phyloP scores from a whole-genome alignment of 23 tunicate genomes.

The Halocynthia aurantium region DNA sequence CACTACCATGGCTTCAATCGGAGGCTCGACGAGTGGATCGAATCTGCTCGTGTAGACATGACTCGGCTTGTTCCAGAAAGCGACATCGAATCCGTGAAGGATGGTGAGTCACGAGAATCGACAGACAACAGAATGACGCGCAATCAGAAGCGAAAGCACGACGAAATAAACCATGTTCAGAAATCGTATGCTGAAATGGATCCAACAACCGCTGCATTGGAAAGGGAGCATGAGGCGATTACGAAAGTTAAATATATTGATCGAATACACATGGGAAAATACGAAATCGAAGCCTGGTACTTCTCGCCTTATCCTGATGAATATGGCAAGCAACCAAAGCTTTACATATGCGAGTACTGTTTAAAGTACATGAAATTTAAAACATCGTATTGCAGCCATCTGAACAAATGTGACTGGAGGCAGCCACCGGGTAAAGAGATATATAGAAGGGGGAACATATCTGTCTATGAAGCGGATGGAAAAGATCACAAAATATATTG shows the following conservation, averaged over 20 bases:
- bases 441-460: conserved; percentile 70
- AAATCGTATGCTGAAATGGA: conserved; percentile 95
- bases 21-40: conserved; percentile 92
- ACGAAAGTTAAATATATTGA: conserved; percentile 95
- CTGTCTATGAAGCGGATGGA: conserved; percentile 92
- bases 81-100: conserved; percentile 50
- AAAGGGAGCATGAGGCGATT: conserved; percentile 93
- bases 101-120: conserved; percentile 64
- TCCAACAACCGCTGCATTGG: conserved; percentile 95
- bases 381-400: conserved; percentile 55
- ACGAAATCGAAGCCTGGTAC: conserved; percentile 96
- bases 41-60: conserved; percentile 57
- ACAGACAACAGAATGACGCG: conserved; percentile 89
- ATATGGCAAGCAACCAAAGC: conserved; percentile 90
- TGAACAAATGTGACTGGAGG: conserved; percentile 62
- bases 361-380: conserved; percentile 89
- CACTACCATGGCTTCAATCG: conserved; percentile 88
- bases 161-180: conserved; percentile 91
- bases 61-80: conserved; percentile 52
- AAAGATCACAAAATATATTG: conserved; percentile 87
- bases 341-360: conserved; percentile 84
- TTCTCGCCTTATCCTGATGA: conserved; percentile 98
- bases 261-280: conserved; percentile 78
- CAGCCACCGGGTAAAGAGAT: conserved; percentile 96
- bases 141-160: conserved; percentile 89